Evolutionary conservation across 2,888 invertebrate genomes (phyloP), one percentile per base, ranked within the genome.

Genomic region (Rhingia rostrata): DNA sequence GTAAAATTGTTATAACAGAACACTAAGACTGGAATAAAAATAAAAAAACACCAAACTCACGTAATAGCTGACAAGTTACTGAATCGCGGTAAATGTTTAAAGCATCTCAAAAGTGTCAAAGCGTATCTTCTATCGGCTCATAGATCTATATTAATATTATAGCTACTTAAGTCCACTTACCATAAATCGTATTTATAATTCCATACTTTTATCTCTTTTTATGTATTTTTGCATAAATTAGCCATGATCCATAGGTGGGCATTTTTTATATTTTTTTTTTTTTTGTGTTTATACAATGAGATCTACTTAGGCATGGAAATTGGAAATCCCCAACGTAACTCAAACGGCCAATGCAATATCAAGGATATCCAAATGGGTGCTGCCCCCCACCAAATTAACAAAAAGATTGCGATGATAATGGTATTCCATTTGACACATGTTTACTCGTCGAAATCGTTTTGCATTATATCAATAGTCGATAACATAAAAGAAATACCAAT

Each of bases 161-260:
- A 33, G 53, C 53, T 10, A 53, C 58, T 22, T 41, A 51, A 43
- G 10, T 30, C 66, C 60, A 60, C 60, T 67, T 58, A 56, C 64
- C 66, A 75, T 75, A 60, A 58, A 35, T 60, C 51, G 51, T n/a
- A n/a, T 60, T 70, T 70, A 70, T 41, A 61, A 75, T 75, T 75
- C 67, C 67, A 75, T 75, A 75, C 61, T 67, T 75, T 75, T 67
- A 73, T 83, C 51, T 67, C 37, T 61, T 61, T 22, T 58, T 67
- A 63, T 63, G 67, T 53, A 83, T 83, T 58, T 67, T 67, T 63
- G 67, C 54, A 83, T 83, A 73, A 67, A 63, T 83, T 61, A 75
- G 47, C 47, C 43, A 45, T 45, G 41, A 58, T 43, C 66, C 30
- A 64, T 22, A 22, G 33, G 32, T 51, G 41, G 30, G 37, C 70